Percentiles rank a stretch among this genome's conserved stretches.
These are phyloP conservation scores for Heteromormyrus szaboi DNA, from an alignment of 2,797 vertebrate species.

Conservation along the genomic window DNA sequence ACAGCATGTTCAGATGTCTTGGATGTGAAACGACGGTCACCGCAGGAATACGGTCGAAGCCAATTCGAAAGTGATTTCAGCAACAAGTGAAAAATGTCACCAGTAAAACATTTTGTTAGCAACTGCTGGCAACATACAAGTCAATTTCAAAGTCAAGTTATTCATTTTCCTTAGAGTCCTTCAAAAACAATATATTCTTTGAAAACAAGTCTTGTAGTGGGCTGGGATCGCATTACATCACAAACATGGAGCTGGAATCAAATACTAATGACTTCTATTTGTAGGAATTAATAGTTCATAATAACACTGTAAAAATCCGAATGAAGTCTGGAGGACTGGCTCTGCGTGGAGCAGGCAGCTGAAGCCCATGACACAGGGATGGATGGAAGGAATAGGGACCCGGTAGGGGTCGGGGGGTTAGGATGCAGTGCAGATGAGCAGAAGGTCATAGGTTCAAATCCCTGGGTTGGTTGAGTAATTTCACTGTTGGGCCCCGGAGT, in stretches of 20 bases:
- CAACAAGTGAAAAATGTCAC: background rate
- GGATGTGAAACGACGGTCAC: background rate
- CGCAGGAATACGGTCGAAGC: background rate
- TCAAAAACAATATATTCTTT: constrained; percentile 18
- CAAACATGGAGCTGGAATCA: constrained; percentile 7
- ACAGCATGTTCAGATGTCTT: background rate
- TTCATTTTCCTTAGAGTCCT: constrained; percentile 10
- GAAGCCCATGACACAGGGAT: background rate
- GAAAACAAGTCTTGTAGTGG: constrained; percentile 32
- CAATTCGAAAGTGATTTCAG: background rate
- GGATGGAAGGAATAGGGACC: background rate
- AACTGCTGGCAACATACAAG: background rate
- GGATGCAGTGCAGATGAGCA: background rate
- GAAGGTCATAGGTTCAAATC: background rate
- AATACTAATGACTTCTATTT: constrained; percentile 29
- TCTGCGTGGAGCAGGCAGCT: background rate
- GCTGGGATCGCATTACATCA: constrained; percentile 36
- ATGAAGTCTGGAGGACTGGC: constrained; percentile 27
- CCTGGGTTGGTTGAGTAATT: background rate
- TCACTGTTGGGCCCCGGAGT: background rate
- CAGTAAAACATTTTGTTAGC: constrained; percentile 9
- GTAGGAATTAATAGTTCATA: constrained; percentile 35
- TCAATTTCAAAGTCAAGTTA: background rate
- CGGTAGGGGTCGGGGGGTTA: background rate
- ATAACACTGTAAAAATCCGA: constrained; percentile 33